These are phyloP conservation scores for Pogonus chalceus DNA, from an alignment of 1,140 invertebrate species.

Conservation along the genomic window DNA sequence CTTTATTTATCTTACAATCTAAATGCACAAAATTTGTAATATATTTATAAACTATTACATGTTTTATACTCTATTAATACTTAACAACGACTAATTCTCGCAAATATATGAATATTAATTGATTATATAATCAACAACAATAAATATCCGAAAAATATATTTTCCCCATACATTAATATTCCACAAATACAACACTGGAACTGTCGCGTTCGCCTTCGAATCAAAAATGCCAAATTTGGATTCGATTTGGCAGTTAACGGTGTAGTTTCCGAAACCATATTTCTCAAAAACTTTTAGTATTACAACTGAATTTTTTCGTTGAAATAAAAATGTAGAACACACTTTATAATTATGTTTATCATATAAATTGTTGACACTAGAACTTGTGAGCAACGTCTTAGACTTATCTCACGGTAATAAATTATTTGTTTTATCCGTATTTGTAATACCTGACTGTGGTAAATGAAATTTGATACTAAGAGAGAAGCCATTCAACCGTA, in stretches of 20 bases:
- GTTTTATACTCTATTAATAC: neutral
- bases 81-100: slow-evolving; percentile 11
- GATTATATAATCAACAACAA: too few species aligned
- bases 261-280: slow-evolving; percentile 40
- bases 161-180: slow-evolving; percentile 44
- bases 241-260: slow-evolving; percentile 38
- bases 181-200: slow-evolving; percentile 61
- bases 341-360: neutral
- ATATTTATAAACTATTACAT: slow-evolving; percentile 11
- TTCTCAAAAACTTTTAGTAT: neutral
- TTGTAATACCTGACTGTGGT: neutral
- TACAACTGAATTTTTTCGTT: neutral
- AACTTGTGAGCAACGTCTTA: neutral
- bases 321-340: neutral
- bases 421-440: neutral
- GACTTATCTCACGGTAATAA: neutral
- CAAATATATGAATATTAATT: slow-evolving; percentile 10
- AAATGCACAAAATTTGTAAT: neutral
- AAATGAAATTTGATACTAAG: neutral
- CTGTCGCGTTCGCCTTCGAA: slow-evolving; percentile 47
- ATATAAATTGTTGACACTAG: neutral
- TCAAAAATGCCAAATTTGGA: slow-evolving; percentile 52
- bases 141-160: slow-evolving; percentile 1
- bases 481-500: neutral
- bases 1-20: neutral